phyloP scores from a whole-genome alignment of 2,113 vertebrate genomes.

The Mugil cephalus region DNA sequence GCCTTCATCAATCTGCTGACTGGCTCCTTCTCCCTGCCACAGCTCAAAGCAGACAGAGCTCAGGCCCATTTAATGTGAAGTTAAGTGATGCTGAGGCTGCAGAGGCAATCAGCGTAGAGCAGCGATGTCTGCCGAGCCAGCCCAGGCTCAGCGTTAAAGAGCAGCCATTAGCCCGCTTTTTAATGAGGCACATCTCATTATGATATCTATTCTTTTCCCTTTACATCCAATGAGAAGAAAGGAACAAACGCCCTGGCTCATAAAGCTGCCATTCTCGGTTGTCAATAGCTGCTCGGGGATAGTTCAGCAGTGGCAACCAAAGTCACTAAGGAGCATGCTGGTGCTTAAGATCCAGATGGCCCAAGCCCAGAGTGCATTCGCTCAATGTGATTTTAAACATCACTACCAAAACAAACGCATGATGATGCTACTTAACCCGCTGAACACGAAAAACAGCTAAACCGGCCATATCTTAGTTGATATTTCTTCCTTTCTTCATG shows the following conservation, averaged over 20 bases:
- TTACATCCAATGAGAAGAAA: conserved; percentile 67
- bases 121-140: conserved; percentile 74
- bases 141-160: conserved; percentile 71
- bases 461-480: background rate
- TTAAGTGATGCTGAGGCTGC: conserved; percentile 81
- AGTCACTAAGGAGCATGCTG: conserved; percentile 20
- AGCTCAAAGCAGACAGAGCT: conserved; percentile 71
- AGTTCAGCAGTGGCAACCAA: conserved; percentile 36
- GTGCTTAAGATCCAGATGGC: conserved; percentile 59
- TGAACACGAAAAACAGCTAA: background rate
- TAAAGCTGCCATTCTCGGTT: conserved; percentile 59
- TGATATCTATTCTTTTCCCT: conserved; percentile 74
- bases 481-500: background rate
- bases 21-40: conserved; percentile 61
- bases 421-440: background rate
- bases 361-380: conserved; percentile 28
- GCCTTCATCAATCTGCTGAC: conserved; percentile 79
- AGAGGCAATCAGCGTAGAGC: conserved; percentile 73
- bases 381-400: conserved; percentile 47
- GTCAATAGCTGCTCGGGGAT: conserved; percentile 62
- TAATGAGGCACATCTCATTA: conserved; percentile 79
- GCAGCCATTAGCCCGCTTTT: conserved; percentile 77
- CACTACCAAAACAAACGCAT: conserved; percentile 29
- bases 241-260: conserved; percentile 60
- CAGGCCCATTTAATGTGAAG: conserved; percentile 74